Evolutionary conservation across 1,140 invertebrate genomes (phyloP).

Genomic region (Chlorops oryzae): DNA sequence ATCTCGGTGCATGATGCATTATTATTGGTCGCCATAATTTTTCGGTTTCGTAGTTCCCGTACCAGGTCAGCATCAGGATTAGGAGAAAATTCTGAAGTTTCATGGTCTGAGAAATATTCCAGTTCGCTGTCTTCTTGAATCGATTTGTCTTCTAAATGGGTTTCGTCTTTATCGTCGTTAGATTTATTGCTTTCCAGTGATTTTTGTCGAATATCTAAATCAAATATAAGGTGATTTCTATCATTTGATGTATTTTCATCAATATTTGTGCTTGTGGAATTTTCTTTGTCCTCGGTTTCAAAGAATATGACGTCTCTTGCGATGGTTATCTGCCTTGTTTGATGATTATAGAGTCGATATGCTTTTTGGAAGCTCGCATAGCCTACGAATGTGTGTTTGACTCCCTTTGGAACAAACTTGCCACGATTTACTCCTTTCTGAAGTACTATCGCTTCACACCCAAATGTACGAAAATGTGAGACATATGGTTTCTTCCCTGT

Average conservation of each 20-base stretch:
- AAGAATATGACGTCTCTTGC: constrained; percentile 12
- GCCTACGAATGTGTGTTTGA: constrained; percentile 9
- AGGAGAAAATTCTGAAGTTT: constrained; percentile 6
- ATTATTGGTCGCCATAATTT: too few species aligned
- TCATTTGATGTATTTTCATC: background rate
- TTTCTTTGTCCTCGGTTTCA: too few species aligned
- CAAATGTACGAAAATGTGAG: constrained; percentile 35
- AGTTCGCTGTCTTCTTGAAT: background rate
- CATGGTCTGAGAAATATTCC: constrained; percentile 7
- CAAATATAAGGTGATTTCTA: background rate
- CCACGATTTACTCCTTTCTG: constrained; percentile 35
- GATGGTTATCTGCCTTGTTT: constrained; percentile 3
- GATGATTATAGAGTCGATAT: constrained; percentile 7
- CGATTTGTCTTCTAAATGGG: background rate
- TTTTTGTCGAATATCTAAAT: background rate
- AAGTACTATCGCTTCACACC: constrained; percentile 29
- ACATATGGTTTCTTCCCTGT: constrained; percentile 26
- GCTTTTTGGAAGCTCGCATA: constrained; percentile 5
- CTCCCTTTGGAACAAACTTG: constrained; percentile 19
- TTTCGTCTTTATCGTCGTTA: background rate
- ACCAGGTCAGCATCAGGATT: too few species aligned
- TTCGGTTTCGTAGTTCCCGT: too few species aligned
- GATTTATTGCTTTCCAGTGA: background rate
- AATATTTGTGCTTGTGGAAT: too few species aligned
- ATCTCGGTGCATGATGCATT: background rate